A percentile compares a stretch with the other conserved stretches of the same genome.
These are phyloP conservation scores for Frankliniella fusca DNA, from an alignment of 2,888 invertebrate species.

Conservation along the genomic window DNA sequence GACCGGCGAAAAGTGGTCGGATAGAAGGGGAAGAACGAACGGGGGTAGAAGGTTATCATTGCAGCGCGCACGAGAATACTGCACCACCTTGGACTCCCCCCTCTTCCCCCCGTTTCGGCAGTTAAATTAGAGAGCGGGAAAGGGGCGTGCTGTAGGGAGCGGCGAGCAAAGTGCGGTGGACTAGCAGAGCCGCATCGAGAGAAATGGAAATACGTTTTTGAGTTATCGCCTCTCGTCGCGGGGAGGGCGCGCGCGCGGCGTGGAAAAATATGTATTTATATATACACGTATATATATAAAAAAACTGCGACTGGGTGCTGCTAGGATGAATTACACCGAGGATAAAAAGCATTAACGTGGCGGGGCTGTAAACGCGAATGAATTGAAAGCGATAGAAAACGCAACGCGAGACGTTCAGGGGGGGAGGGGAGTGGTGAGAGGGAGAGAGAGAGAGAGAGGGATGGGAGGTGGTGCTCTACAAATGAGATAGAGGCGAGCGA, in stretches of 20 bases:
- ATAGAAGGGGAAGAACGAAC: too few species aligned
- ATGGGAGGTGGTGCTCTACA: not conserved
- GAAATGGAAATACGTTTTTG: not conserved
- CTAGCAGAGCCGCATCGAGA: not conserved
- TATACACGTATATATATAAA: too few species aligned
- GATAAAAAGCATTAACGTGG: constrained; percentile 16
- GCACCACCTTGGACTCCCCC: too few species aligned
- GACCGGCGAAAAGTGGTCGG: too few species aligned
- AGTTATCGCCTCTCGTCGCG: not conserved
- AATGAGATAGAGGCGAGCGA: constrained; percentile 3
- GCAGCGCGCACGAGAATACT: too few species aligned
- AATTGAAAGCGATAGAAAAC: constrained; percentile 22
- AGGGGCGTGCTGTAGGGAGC: too few species aligned
- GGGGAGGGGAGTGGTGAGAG: not conserved
- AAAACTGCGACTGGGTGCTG: too few species aligned
- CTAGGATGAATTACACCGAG: not conserved
- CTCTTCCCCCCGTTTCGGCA: too few species aligned
- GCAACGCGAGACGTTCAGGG: not conserved
- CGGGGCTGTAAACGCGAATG: constrained; percentile 19
- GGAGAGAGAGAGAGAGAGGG: not conserved
- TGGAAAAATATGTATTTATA: not conserved
- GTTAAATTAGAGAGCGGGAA: too few species aligned
- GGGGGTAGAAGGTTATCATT: too few species aligned
- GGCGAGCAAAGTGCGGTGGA: too few species aligned
- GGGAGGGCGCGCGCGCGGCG: not conserved